Base-by-base conservation (phyloP, 1,140 invertebrate species). In the Drosophila pachea region DNA sequence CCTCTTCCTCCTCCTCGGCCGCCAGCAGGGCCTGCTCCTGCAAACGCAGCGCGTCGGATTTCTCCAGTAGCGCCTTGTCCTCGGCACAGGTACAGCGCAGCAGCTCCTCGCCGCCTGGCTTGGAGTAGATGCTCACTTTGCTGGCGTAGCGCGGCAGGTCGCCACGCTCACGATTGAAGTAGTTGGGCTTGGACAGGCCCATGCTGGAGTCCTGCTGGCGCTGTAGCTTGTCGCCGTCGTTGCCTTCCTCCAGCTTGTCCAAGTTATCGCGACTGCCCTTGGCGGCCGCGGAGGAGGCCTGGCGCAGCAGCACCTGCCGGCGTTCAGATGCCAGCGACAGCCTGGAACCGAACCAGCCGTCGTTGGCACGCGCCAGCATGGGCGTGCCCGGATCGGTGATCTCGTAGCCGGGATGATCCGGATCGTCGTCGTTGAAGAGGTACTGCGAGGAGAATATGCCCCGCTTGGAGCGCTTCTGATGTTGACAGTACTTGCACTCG, bases 281-380 rank as follows among this genome's bases (percentile, higher is more conserved):
- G 2, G 55, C 59, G 0, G 47, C 40, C 0, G 14, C 33, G 6
- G 52, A n/a, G 0, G 87, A 84, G 0, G 68, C 59, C 52, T 84
- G 76, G 4, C 77, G 77, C 91, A 87, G 92, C 91, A 84, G 91
- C 0, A 74, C 74, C 92, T 22, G 91, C 77, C 77, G 89, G 89
- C 45, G 91, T 89, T 76, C 92, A 89, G 38, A 91, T 90, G 50
- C 78, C 91, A 89, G 54, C 0, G 90, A 91, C 2, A 87, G 9
- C 52, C 87, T 88, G 0, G 90, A 91, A 43, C 90, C 90, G 50
- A 91, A 94, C 90, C 92, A 94, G 4, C 93, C 93, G 72, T 94
- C 93, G 68, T 94, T 94, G 7, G 92, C 91, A 48, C 90, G 86
- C 2, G 92, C 89, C 90, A 94, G 91, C 92, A 93, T 93, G 0